Evolutionary conservation across 2,113 vertebrate species (phyloP).

Genomic region (Pitta sordida): DNA sequence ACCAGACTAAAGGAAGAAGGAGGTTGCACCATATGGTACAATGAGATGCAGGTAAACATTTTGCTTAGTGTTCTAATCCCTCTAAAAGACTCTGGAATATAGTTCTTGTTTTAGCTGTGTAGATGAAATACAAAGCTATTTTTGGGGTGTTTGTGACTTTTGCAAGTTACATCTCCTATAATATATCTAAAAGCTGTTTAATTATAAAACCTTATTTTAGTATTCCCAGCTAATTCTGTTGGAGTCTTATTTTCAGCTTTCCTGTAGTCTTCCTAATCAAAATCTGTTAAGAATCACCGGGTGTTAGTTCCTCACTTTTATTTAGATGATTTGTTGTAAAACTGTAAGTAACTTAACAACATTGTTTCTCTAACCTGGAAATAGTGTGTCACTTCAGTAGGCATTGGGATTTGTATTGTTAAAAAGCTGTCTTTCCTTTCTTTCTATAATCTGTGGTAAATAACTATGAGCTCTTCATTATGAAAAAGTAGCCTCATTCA

Average conservation of each 20-base stretch:
- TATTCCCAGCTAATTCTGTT: neutral
- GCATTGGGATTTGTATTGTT: neutral
- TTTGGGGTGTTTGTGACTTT: neutral
- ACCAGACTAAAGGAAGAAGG: slow-evolving; percentile 93
- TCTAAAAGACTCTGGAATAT: neutral
- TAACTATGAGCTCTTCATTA: neutral
- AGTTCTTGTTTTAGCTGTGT: neutral
- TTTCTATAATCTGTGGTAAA: neutral
- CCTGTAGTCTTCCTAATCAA: neutral
- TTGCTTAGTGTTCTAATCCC: neutral
- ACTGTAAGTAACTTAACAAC: neutral
- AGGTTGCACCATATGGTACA: slow-evolving; percentile 99
- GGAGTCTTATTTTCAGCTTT: neutral
- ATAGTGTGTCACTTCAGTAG: neutral
- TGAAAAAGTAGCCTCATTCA: neutral
- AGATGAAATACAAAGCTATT: neutral
- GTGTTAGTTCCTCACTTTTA: neutral
- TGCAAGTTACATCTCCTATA: neutral
- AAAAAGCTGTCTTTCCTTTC: neutral
- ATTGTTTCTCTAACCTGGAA: neutral
- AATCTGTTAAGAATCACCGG: neutral
- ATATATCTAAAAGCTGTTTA: too few species aligned
- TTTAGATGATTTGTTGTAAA: neutral
- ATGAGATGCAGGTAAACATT: slow-evolving; percentile 85
- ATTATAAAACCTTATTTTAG: neutral